Evolutionary conservation across 2,888 invertebrate species (phyloP), one percentile per base, ranked within the genome.

Genomic region (Campoletis raptor): DNA sequence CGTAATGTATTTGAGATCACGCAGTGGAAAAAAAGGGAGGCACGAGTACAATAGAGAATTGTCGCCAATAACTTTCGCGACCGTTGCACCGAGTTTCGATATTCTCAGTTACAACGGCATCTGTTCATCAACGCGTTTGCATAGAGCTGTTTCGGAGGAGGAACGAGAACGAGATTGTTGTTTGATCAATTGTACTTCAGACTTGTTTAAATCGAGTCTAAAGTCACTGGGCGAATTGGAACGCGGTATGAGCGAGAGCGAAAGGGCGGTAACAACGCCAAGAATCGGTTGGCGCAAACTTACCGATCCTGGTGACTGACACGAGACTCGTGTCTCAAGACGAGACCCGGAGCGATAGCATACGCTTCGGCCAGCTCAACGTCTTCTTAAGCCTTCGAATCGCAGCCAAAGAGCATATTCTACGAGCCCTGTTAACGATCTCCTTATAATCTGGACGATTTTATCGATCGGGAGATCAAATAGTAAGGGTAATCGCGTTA

Each of bases 301-400:
- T 85, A 94, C 95, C 91, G 96, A 96, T 92, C 96, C 96, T 90
- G 96, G 96, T 90, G 96, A 96, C 95, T 96, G 96, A 96, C 96
- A 95, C 93, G 91, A 92, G 91, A 92, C 88, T 88, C 90, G 88
- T 70, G 84, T 87, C 79, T 88, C 87, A 85, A 89, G 89, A 86
- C 89, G 90, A 90, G 87, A 89, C 89, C 87, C 91, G 90, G 92
- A 90, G 83, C 94, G 94, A 94, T 94, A 94, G 94, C 94, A 94
- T 89, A 92, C 89, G 91, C 92, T 89, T 83, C 87, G 85, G 86
- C 85, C 36, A 79, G 48, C 77, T 85, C 77, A 77, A 73, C 76
- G 18, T 74, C 67, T 37, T 45, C 42, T 21, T 2, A 57, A 67
- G 36, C 54, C 69, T 37, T 21, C 57, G 45, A n/a, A 37, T 57